Percentiles rank a stretch among this genome's conserved stretches.
Evolutionary conservation across 1,140 invertebrate species (phyloP).

Genomic region (Octopus bimaculoides): DNA sequence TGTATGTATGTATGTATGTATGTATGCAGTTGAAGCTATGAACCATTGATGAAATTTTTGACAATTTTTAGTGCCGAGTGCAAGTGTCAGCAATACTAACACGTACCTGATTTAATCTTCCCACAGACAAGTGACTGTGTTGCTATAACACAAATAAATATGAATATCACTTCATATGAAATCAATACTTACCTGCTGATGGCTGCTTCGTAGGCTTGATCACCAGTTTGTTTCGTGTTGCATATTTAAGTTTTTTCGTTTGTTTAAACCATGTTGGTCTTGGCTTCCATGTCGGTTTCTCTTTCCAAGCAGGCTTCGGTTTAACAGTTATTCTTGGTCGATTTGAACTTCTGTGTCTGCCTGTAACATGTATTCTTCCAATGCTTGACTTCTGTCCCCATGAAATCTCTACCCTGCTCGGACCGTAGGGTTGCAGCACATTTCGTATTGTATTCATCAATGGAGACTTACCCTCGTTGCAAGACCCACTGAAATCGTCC

Average conservation of each 20-base stretch:
- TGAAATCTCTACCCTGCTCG: not conserved
- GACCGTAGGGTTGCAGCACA: constrained; percentile 4
- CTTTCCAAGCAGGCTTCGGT: constrained; percentile 5
- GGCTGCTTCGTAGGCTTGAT: constrained; percentile 9
- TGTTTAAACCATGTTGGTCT: not conserved
- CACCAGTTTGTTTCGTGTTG: not conserved
- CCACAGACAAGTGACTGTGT: too few relatives aligned
- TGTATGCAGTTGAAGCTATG: not conserved
- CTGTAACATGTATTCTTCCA: not conserved
- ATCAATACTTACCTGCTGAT: constrained; percentile 17
- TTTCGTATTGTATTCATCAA: constrained; percentile 37
- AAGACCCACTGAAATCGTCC: constrained; percentile 59
- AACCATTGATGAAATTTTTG: too few relatives aligned
- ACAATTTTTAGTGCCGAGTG: too few relatives aligned
- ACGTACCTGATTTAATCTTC: too few relatives aligned
- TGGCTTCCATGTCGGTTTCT: not conserved
- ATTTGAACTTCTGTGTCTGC: not conserved
- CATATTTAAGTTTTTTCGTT: not conserved
- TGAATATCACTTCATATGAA: too few relatives aligned
- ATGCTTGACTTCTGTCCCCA: constrained; percentile 1
- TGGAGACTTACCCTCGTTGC: constrained; percentile 61
- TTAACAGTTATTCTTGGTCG: constrained; percentile 2
- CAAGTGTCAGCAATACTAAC: too few relatives aligned
- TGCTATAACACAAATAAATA: too few relatives aligned
- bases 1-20: not conserved